Evolutionary conservation across 2,888 invertebrate species (phyloP).

Genomic region (Mesodorylaimus sp.): DNA sequence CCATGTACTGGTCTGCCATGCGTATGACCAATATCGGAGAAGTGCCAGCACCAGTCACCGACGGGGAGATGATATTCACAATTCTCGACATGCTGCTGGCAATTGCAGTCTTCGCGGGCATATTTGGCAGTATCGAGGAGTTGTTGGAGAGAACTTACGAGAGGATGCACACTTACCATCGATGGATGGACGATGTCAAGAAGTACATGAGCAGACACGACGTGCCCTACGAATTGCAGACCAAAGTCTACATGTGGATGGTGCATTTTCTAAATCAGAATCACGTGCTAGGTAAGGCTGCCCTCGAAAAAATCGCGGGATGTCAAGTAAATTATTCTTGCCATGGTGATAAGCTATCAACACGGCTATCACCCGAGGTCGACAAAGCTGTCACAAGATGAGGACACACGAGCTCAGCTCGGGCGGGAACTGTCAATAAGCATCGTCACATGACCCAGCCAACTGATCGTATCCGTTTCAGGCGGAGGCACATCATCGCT

Average conservation of each 20-base stretch:
- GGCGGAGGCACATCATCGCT: conserved; percentile 3
- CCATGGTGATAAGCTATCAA: too few species aligned
- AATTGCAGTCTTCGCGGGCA: neutral
- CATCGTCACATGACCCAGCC: too few species aligned
- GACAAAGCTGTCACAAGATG: too few species aligned
- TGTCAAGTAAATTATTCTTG: too few species aligned
- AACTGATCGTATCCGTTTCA: too few species aligned
- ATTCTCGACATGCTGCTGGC: neutral
- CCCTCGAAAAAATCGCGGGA: too few species aligned
- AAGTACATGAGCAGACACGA: neutral
- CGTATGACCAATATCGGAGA: neutral
- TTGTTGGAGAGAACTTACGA: neutral
- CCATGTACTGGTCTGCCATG: conserved; percentile 3
- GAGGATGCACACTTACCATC: neutral
- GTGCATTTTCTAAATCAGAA: neutral
- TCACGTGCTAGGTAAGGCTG: neutral
- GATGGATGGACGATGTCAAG: neutral
- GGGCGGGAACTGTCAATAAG: too few species aligned
- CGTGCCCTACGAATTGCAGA: neutral
- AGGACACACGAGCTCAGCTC: too few species aligned
- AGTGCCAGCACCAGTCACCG: neutral
- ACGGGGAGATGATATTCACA: neutral
- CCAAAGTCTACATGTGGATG: neutral
- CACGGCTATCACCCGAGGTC: too few species aligned
- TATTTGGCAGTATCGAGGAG: conserved; percentile 1